Base-by-base conservation (phyloP, 35 echinoderm and acorn worm genomes). In the Amphiura filiformis region DNA sequence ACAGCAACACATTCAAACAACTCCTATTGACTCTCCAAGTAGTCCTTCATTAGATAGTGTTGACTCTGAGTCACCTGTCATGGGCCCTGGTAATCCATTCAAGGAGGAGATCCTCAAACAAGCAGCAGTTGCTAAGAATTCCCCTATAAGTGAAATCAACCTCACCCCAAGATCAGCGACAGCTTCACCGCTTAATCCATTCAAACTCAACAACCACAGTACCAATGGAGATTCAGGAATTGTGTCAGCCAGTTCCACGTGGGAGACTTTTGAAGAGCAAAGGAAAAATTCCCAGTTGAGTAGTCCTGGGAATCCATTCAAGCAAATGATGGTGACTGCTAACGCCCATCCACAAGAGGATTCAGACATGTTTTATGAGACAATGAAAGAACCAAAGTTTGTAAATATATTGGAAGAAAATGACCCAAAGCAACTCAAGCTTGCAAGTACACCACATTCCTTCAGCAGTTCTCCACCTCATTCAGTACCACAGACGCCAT, bases 31-130 rank as follows among this genome's bases (percentile, higher is more conserved):
- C 12, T 39, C 39, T 2, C 23, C 39, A 65, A 37, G 31, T 32
- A 37, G 36, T 52, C 37, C 36, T 34, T 41, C 84, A 39, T 34
- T 36, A 37, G 31, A 75, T 37, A 39, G 32, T 30, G 39, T 7
- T 80, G 75, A 65, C 39, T 52, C 56, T 28, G 26, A 49, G 32
- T 39, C 79, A 36, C 77, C 84, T 64, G 75, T 49, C 56, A 56
- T 76, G 49, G 12, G 86, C 78, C 47, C 89, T 18, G 91, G 92
- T 38, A 98, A 98, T 70, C 95, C 95, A 35, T 98, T 98, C 78
- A 82, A 83, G 32, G 78, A 91, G 38, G 95, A 98, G 23, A 34
- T 94, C 13, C 40, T 93, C 30, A 31, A 37, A 13, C 86, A 86
- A 34, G 78, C 93, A 34, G 76, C 85, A 36, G 77, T 86, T 65